Evolutionary conservation across 1,140 invertebrate genomes (phyloP), one percentile per base, ranked within the genome.

Genomic region (Drosophila hydei): DNA sequence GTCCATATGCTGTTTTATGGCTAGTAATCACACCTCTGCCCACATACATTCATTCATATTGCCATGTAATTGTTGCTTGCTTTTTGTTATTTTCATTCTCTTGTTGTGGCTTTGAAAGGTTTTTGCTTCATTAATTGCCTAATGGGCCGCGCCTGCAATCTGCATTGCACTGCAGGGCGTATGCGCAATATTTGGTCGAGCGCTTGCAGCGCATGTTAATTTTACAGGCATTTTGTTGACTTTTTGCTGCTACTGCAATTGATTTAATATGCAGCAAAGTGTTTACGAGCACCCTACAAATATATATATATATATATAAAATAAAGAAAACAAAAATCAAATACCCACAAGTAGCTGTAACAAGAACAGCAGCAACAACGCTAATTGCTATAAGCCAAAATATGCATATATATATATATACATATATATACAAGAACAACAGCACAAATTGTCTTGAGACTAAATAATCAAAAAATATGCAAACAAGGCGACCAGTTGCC

Each of bases 391-490:
- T 75, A 74, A 81, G 71, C 48, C 21, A 72, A 87, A 88, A 81
- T 69, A 77, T 84, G 83, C 75, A 75, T 51, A 68, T 47, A 50
- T 42, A 12, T 16, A 16, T 30, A 23, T 23, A 23, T 23, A 23
- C 4, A 23, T 23, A 23, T 2, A 7, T 30, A 16, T n/a, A 70
- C 50, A 67, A 38, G 16, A 47, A 33, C n/a, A 61, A 23, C 23
- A 19, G 40, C 33, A 21, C 55, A 23, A 45, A 72, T 42, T 60
- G 70, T 52, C 67, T 61, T 60, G 61, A 60, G 70, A 80, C 61
- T 58, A 85, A 85, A 85, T 77, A 81, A 85, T 75, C 72, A 79
- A 61, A 76, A 85, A 72, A 77, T 85, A 87, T 85, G 81, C 81
- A 87, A 85, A 87, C 81, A 77, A 85, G 81, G 73, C 74, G 70